These are phyloP conservation scores for Unio delphinus DNA, from an alignment of 2,888 invertebrate species.

Conservation along the genomic window DNA sequence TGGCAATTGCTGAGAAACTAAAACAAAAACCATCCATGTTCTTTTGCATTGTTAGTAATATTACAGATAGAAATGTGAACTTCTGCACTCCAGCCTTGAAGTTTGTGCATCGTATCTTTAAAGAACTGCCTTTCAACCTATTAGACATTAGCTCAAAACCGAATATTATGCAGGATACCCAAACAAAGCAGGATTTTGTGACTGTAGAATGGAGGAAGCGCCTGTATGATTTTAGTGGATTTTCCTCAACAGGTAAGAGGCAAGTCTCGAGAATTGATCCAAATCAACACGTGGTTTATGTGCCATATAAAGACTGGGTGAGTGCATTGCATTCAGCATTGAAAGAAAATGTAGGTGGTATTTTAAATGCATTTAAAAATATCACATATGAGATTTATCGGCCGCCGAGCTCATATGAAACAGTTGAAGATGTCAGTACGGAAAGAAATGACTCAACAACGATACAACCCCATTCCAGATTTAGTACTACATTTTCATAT, in stretches of 20 bases:
- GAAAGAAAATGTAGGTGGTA: neutral
- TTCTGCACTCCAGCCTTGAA: constrained; percentile 23
- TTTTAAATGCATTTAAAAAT: too few species aligned
- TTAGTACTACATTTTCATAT: constrained; percentile 9
- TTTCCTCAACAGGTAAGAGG: constrained; percentile 1
- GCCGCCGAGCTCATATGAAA: neutral
- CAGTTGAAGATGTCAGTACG: constrained; percentile 6
- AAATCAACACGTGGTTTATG: neutral
- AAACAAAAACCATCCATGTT: constrained; percentile 18
- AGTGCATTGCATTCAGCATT: neutral
- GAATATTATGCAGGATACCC: constrained; percentile 10
- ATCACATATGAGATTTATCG: too few species aligned
- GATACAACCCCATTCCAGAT: constrained; percentile 1
- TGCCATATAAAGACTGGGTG: neutral
- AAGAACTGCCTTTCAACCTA: constrained; percentile 29
- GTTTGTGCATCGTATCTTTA: constrained; percentile 4
- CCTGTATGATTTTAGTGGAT: neutral
- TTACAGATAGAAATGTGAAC: constrained; percentile 20
- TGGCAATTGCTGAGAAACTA: constrained; percentile 20
- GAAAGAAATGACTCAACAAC: neutral
- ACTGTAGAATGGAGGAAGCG: constrained; percentile 9
- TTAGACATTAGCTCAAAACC: constrained; percentile 12
- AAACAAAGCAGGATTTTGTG: neutral
- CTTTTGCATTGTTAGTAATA: constrained; percentile 15
- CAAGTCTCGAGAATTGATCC: constrained; percentile 1